Evolutionary conservation across 2,797 vertebrate species (phyloP).

Genomic region (Distichodus sexfasciatus): DNA sequence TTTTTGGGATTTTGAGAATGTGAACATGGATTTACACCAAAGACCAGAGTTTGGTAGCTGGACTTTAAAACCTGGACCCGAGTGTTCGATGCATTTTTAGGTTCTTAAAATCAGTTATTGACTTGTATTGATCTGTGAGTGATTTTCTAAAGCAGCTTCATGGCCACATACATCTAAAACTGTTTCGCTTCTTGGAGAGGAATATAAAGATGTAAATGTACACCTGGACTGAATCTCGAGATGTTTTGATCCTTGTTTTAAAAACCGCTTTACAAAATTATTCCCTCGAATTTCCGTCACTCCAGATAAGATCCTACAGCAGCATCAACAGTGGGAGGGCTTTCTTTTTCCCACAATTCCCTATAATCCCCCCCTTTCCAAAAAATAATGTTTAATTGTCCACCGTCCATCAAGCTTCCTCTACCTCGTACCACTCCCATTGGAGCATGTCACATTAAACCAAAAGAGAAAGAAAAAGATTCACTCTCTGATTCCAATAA

Average conservation of each 20-base stretch:
- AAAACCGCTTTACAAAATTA: constrained; percentile 29
- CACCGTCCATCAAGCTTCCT: constrained; percentile 33
- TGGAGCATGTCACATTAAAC: constrained; percentile 50
- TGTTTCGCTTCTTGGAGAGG: constrained; percentile 15
- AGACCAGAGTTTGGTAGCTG: too few species aligned
- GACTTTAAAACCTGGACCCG: too few species aligned
- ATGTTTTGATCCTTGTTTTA: constrained; percentile 3
- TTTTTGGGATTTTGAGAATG: constrained; percentile 5
- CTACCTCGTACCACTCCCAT: constrained; percentile 41
- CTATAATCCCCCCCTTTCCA: constrained; percentile 8
- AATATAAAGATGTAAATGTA: constrained; percentile 52
- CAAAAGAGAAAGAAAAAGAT: constrained; percentile 10
- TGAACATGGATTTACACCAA: constrained; percentile 2
- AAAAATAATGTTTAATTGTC: constrained; percentile 33
- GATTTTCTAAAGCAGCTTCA: constrained; percentile 68
- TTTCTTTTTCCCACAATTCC: constrained; percentile 18
- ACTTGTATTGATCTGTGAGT: constrained; percentile 51
- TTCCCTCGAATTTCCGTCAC: constrained; percentile 60
- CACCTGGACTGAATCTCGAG: constrained; percentile 49
- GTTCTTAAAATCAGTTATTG: too few species aligned
- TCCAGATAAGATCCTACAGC: constrained; percentile 66
- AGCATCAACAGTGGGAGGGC: constrained; percentile 64
- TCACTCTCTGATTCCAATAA: constrained; percentile 76
- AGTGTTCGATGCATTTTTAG: too few species aligned
- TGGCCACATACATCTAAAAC: constrained; percentile 55